Evolutionary conservation across 2,888 invertebrate species (phyloP), one percentile per base, ranked within the genome.

Genomic region (Pristionchus fissidentatus): DNA sequence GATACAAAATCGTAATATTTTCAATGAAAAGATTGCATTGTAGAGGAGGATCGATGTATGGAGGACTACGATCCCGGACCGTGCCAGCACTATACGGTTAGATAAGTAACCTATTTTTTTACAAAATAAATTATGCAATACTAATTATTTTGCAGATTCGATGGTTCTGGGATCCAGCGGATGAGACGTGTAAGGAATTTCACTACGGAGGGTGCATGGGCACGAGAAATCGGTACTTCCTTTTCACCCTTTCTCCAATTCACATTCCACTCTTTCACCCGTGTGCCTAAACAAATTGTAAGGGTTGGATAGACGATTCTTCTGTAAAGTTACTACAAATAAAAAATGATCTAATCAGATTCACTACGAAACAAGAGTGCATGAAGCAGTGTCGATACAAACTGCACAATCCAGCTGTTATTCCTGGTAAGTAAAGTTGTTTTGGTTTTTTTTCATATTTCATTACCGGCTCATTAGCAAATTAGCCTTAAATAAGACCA

Each of bases 121-220:
- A 2, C 8, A 3, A 41, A 35, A 7, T 15, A 3, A 4, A 32
- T 1, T 29, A 1, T 35, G 22, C 5, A n/a, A 35, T 1, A 78
- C 19, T 78, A 22, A 46, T 46, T 32, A 41, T 46, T 29, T 32
- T 22, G 19, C 2, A 88, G 84, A 77, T 86, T 5, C 88, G 88
- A 84, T 91, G 90, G 89, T 91, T 89, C 83, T 91, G 89, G 89
- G 91, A 91, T 85, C 75, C 86, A 66, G 57, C 75, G 29, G 88
- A 86, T 29, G 87, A 90, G 57, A 75, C 85, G 22, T 91, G 91
- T 87, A 90, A 88, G 60, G 89, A 90, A 52, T 91, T 91, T 66
- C 89, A 90, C 81, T 91, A 91, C 66, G 91, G 91, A 38, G 90
- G 90, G 78, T 90, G 90, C 85, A 86, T 91, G 85, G 91, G 91